Evolutionary conservation across 2,888 invertebrate genomes (phyloP), one percentile per base, ranked within the genome.

Genomic region (Buathra laborator): DNA sequence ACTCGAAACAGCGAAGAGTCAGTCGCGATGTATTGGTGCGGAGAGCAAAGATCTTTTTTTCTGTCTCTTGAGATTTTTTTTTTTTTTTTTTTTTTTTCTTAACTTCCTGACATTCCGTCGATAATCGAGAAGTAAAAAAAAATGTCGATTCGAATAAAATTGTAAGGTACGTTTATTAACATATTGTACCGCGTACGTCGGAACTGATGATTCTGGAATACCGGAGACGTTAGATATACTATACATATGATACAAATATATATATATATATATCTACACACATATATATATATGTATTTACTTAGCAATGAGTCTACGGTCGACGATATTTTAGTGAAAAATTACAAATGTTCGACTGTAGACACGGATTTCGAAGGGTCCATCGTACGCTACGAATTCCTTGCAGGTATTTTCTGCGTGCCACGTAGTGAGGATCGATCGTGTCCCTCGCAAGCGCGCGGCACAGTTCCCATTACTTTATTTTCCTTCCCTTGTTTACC

Each of bases 381-480:
- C 84, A 80, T 84, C 53, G 66, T 80, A 59, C 56, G 64, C 64
- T 70, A 66, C 71, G 70, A 77, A 77, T 78, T 82, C 59, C 74
- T 76, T 71, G 72, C 71, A 72, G 71, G 48, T 66, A 67, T 66
- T 72, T 62, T 67, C 72, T 72, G 77, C 59, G 71, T 72, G 72
- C 77, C 70, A 75, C 56, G 62, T 75, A 62, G 64, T 70, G 81
- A 74, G 75, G 76, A 76, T 76, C 81, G 68, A 81, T 81, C 81
- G 76, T 76, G 43, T 53, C 43, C 66, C 14, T 14, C 37, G 53
- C 68, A 24, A 43, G 56, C 68, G 64, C 16, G 64, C 59, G 70
- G 67, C 68, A 70, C 72, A 64, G 32, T 83, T 74, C 64, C 70
- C 29, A 44, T 66, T 53, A 72, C 75, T 64, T 70, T 64, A 66